Base-by-base conservation (phyloP, 92 coral and sea anemone genomes). In the Paragorgia papillata region DNA sequence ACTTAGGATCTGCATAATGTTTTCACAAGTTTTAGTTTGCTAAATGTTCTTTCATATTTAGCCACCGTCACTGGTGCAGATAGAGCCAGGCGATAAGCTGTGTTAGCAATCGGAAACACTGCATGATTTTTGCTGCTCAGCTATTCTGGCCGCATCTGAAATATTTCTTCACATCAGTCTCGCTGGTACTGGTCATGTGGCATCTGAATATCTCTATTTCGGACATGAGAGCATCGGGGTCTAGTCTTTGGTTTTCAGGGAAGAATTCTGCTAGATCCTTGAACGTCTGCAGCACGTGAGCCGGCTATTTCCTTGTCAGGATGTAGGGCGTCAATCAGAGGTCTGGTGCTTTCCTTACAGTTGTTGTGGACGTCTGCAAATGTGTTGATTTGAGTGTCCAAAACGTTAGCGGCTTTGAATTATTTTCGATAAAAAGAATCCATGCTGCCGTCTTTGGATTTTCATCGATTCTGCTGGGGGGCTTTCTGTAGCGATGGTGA, bases 301-400 rank as follows among this genome's bases (percentile, higher is more conserved):
- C n/a, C n/a, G n/a, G 44, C 2, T 33, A 5, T 12, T 29, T 33
- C 44, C 30, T 62, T 62, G 2, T 10, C 39, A 13, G 69, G 69
- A 2, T 62, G 69, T 7, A 62, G 21, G 21, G 44, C 69, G n/a
- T 62, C 41, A 9, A 62, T 30, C 3, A 62, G 41, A 10, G 69
- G 69, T 5, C 44, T 33, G 3, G 44, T 28, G 2, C 43, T 62
- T 28, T 28, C 44, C 20, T 13, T 30, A 24, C 31, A 30, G 44
- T 62, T 62, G 1, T 62, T 28, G 43, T 1, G 25, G 44, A 62
- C 69, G 7, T 62, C 69, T 1, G 1, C 5, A 24, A 20, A 62
- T 28, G 41, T 10, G 69, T 29, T 34, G 69, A 62, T 62, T n/a
- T 62, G 44, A 5, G 39, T 62, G 22, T 62, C 69, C 69, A 62